Percentiles rank a stretch among this genome's conserved stretches.
phyloP scores from a whole-genome alignment of 92 coral and sea anemone species.

The Porites evermanni region DNA sequence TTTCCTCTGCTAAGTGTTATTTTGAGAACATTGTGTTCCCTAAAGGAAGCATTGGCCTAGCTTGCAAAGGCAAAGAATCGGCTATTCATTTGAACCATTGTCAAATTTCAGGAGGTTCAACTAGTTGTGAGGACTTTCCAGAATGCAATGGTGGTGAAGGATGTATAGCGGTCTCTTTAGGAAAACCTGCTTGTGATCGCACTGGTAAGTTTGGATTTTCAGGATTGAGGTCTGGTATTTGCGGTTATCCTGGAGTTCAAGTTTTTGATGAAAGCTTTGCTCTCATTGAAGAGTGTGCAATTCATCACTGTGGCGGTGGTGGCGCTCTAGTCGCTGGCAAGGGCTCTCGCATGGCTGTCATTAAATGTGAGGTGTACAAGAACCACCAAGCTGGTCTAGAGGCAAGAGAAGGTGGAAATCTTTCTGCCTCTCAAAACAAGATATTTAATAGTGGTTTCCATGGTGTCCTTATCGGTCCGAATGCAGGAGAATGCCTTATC shows the following conservation, averaged over 20 bases:
- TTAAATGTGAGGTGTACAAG: slow-evolving; percentile 58
- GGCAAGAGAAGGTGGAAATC: slow-evolving; percentile 68
- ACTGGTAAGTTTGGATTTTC: slow-evolving; percentile 56
- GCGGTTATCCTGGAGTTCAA: slow-evolving; percentile 54
- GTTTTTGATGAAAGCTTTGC: slow-evolving; percentile 39
- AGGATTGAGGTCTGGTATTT: slow-evolving; percentile 22
- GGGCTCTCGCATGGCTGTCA: slow-evolving; percentile 42
- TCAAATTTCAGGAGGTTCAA: slow-evolving; percentile 63
- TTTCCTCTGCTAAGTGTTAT: slow-evolving; percentile 28
- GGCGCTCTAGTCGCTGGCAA: slow-evolving; percentile 59
- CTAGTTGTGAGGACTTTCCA: slow-evolving; percentile 79
- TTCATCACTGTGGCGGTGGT: slow-evolving; percentile 66
- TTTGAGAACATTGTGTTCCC: slow-evolving; percentile 65
- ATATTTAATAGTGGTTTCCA: slow-evolving; percentile 60
- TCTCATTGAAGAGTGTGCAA: slow-evolving; percentile 60
- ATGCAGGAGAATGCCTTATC: slow-evolving; percentile 54
- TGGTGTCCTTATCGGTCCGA: slow-evolving; percentile 64
- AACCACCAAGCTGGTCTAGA: slow-evolving; percentile 76
- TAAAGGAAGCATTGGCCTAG: slow-evolving; percentile 37
- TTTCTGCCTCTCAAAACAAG: slow-evolving; percentile 55
- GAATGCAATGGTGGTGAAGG: slow-evolving; percentile 85
- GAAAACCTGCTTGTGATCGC: slow-evolving; percentile 62
- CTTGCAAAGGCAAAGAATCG: slow-evolving; percentile 14
- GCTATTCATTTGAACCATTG: slow-evolving; percentile 40
- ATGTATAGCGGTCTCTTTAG: slow-evolving; percentile 58